Evolutionary conservation across 2,888 invertebrate species (phyloP).

Genomic region (Microctonus hyperodae): DNA sequence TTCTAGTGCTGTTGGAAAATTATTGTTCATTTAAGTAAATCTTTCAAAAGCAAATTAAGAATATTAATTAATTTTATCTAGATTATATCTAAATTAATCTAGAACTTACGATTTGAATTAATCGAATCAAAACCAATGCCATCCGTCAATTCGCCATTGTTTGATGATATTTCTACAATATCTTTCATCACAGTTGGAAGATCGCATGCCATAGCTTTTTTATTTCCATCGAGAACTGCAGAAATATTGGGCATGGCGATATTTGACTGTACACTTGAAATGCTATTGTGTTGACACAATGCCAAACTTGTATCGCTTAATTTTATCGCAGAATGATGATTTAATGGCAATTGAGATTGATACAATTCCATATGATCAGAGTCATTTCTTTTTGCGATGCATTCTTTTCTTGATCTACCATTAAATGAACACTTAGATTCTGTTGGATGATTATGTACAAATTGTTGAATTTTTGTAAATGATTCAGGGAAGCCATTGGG

Average conservation of each 20-base stretch:
- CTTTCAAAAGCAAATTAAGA: too few species aligned
- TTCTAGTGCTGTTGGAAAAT: neutral
- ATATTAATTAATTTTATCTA: too few species aligned
- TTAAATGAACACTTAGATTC: neutral
- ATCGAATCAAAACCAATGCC: neutral
- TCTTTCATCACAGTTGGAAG: neutral
- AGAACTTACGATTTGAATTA: neutral
- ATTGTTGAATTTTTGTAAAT: neutral
- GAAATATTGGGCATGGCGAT: too few species aligned
- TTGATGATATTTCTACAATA: neutral
- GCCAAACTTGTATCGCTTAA: neutral
- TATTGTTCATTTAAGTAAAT: too few species aligned
- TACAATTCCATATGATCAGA: neutral
- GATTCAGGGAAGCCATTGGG: neutral
- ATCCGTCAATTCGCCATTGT: neutral
- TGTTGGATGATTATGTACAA: neutral
- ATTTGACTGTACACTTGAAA: neutral
- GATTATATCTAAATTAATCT: too few species aligned
- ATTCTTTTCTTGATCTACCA: too few species aligned
- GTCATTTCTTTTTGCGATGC: neutral
- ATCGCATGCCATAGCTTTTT: neutral
- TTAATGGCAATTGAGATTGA: neutral
- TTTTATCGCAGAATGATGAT: neutral
- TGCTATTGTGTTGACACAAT: neutral
- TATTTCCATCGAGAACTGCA: neutral